Conservation (phyloP, 2,888 invertebrate genomes). For the Hirtodrosophila histrioides region DNA sequence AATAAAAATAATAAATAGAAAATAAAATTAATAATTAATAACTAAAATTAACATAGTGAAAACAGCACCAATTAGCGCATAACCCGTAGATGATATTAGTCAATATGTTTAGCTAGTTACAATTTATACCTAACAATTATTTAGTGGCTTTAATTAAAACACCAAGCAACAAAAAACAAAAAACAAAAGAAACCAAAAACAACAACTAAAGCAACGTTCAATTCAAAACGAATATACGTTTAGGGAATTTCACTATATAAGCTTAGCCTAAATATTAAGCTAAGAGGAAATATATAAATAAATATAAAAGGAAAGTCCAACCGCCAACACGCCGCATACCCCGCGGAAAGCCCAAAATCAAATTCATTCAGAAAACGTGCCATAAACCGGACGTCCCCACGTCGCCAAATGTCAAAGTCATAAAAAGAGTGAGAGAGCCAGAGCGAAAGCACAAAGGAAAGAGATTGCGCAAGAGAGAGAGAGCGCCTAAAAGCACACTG, state of each 20-base stretch:
- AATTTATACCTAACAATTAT: conserved; percentile 67
- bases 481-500: conserved; percentile 51
- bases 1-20: conserved; percentile 13
- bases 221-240: conserved; percentile 74
- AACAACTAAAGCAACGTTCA: conserved; percentile 53
- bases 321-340: conserved; percentile 32
- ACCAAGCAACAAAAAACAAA: conserved; percentile 71
- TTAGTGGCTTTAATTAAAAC: conserved; percentile 82
- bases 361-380: conserved; percentile 79
- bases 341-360: conserved; percentile 44
- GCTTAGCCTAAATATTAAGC: conserved; percentile 48
- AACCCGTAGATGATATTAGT: conserved; percentile 49
- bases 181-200: conserved; percentile 38
- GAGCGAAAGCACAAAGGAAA: conserved; percentile 3
- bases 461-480: conserved; percentile 22
- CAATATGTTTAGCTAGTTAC: conserved; percentile 73
- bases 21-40: conserved; percentile 3
- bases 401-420: conserved; percentile 74
- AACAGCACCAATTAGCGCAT: conserved; percentile 73
- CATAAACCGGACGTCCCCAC: conserved; percentile 66
- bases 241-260: conserved; percentile 76
- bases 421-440: conserved; percentile 49
- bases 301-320: conserved; percentile 41
- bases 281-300: conserved; percentile 45
- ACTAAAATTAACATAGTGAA: conserved; percentile 54